Conservation (phyloP, 2,113 vertebrate species). For the Psilopsiagon aurifrons region DNA sequence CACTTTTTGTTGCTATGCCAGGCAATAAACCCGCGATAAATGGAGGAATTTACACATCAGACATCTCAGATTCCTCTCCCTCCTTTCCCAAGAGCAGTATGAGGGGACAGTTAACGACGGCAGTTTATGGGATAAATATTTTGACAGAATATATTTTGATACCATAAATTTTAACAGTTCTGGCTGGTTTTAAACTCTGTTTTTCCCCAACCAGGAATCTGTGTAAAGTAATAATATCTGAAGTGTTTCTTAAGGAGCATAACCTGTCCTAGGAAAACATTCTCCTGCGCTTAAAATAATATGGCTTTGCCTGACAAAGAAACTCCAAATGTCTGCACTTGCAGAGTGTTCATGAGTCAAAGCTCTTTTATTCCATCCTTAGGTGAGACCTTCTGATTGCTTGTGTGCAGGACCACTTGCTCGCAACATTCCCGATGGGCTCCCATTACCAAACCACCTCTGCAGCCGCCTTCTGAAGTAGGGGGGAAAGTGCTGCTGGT, state of each 20-base stretch:
- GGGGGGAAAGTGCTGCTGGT: background rate
- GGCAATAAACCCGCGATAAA: conserved; percentile 24
- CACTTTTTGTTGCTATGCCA: conserved; percentile 36
- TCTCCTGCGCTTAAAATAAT: conserved; percentile 13
- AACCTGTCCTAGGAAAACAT: conserved; percentile 40
- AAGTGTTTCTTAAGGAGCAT: conserved; percentile 44
- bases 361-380: background rate
- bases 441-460: background rate
- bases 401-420: background rate
- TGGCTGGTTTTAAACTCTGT: conserved; percentile 12
- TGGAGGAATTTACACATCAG: conserved; percentile 49
- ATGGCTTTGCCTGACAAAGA: background rate
- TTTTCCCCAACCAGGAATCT: background rate
- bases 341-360: background rate
- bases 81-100: conserved; percentile 17
- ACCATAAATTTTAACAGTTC: conserved; percentile 45
- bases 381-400: background rate
- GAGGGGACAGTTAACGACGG: conserved; percentile 29
- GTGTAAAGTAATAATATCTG: conserved; percentile 29
- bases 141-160: conserved; percentile 56
- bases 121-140: conserved; percentile 40
- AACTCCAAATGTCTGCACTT: background rate
- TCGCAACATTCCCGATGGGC: background rate
- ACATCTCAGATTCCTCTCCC: conserved; percentile 15
- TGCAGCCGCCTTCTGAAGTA: background rate